phyloP scores from a whole-genome alignment of 2,797 vertebrate genomes.

The Manis crassicaudata region DNA sequence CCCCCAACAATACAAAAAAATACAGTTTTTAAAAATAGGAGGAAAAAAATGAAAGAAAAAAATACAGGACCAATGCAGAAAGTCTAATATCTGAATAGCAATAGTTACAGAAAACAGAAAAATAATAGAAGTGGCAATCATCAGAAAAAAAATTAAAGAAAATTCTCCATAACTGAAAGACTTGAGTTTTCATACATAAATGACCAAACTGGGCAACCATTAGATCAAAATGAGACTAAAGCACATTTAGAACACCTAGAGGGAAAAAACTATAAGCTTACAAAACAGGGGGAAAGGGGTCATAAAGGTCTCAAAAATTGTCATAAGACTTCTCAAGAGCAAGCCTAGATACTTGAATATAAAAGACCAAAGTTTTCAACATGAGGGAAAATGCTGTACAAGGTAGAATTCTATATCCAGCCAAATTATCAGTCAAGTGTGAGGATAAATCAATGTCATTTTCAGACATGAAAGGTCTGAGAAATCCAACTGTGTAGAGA shows the following conservation, averaged over 20 bases:
- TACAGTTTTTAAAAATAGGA: not conserved
- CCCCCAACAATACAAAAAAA: not conserved
- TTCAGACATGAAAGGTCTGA: not conserved
- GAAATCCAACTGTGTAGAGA: not conserved
- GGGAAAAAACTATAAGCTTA: not conserved
- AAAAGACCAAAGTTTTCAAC: not conserved
- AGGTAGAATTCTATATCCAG: not conserved
- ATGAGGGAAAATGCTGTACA: not conserved
- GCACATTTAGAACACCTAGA: not conserved
- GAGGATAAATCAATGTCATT: not conserved
- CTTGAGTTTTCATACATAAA: not conserved
- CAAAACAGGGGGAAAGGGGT: accelerated
- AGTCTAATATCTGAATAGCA: not conserved
- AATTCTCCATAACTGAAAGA: not conserved
- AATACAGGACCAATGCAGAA: not conserved
- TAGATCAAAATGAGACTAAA: not conserved
- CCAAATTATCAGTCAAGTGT: not conserved
- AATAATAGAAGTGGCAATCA: not conserved
- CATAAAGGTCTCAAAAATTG: not conserved
- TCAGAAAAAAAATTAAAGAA: not conserved
- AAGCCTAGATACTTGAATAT: not conserved
- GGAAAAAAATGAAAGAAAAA: not conserved
- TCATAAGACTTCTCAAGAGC: not conserved
- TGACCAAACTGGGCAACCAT: not conserved
- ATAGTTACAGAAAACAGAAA: not conserved